Evolutionary conservation across 1,140 invertebrate genomes (phyloP), one percentile per base, ranked within the genome.

Genomic region (Diachasma alloeum): DNA sequence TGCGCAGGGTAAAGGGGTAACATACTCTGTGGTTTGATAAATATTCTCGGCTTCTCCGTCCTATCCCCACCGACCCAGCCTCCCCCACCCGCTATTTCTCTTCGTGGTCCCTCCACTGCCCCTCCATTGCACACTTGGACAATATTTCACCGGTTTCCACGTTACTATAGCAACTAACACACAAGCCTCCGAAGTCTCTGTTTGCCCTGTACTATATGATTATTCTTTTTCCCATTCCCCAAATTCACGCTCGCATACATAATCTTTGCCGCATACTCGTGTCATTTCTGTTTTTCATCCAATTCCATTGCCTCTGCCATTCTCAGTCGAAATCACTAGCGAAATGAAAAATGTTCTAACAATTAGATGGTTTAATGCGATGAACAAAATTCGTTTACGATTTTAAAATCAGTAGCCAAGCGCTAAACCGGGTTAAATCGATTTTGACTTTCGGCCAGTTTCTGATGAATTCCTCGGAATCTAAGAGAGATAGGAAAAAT

Each of bases 141-240:
- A 83, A 86, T 87, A 87, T 85, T 87, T 87, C 83, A 84, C 78
- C 82, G 78, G 85, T 84, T 87, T 84, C 79, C 81, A 74, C 77
- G 86, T 86, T 86, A 77, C 86, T 81, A 86, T 86, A 82, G 84
- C 82, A 83, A 88, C 87, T 75, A 72, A 48, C 42, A 71, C 72
- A 80, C 79, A 81, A 83, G 76, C 81, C 78, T 82, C 68, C 72
- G 69, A 81, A 81, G 76, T 84, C 81, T 79, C 78, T 81, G 76
- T 81, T 79, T 78, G 74, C 79, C 80, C 10, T 19, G n/a, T 53
- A 19, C 48, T 53, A 19, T 53, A 53, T 53, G 15, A 17, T 17
- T 53, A 53, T 53, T 17, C 15, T 19, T 17, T 53, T 53, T 53
- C 17, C 17, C 17, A 53, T 53, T 15, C 48, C 48, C 48, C 15